These are phyloP conservation scores for Trachythela sp. DNA, from an alignment of 64 coral and sea anemone species.

Conservation along the genomic window DNA sequence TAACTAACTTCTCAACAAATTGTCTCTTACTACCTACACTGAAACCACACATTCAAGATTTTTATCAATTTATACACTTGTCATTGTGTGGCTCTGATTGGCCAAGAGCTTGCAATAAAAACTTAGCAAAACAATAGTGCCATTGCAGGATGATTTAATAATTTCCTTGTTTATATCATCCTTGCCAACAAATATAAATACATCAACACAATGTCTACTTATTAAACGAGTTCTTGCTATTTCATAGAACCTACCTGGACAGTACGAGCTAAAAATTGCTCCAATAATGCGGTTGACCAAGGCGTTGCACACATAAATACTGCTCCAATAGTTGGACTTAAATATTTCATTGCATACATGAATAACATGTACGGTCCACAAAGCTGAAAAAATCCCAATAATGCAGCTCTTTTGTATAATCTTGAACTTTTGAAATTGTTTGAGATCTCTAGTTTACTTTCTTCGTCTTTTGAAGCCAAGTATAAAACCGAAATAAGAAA, in stretches of 20 bases:
- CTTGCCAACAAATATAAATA: too few species aligned
- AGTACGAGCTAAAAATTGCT: constrained; percentile 45
- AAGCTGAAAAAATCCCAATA: constrained; percentile 83
- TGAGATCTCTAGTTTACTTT: constrained; percentile 48
- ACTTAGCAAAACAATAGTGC: too few species aligned
- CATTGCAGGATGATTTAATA: too few species aligned
- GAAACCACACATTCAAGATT: too few species aligned
- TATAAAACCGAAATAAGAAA: constrained; percentile 53
- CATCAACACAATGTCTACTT: too few species aligned
- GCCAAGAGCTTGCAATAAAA: too few species aligned
- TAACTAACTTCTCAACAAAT: too few species aligned
- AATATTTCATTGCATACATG: constrained; percentile 71
- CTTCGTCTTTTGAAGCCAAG: constrained; percentile 41
- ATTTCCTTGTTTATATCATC: too few species aligned
- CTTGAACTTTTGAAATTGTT: constrained; percentile 47
- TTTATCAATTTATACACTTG: too few species aligned
- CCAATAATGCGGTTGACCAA: constrained; percentile 73
- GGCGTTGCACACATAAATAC: constrained; percentile 74
- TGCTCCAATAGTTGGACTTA: constrained; percentile 71
- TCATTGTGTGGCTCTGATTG: too few species aligned
- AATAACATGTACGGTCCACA: constrained; percentile 87
- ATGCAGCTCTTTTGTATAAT: constrained; percentile 68
- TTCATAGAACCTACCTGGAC: not conserved
- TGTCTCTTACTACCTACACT: too few species aligned
- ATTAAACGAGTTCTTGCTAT: too few species aligned